These are phyloP conservation scores for Isichthys henryi DNA, from an alignment of 2,113 vertebrate species.

Conservation along the genomic window DNA sequence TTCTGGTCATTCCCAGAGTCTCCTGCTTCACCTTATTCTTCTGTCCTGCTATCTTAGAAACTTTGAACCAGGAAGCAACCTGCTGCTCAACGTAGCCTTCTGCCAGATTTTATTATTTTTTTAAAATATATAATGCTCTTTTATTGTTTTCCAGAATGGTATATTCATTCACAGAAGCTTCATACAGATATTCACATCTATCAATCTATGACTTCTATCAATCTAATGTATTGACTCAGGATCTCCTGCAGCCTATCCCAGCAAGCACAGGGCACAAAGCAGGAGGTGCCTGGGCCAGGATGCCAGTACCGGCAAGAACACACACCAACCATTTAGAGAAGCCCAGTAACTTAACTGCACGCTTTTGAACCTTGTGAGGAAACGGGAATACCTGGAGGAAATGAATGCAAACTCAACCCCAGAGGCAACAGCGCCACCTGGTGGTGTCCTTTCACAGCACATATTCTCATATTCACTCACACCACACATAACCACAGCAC, in stretches of 20 bases:
- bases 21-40: too few relatives aligned
- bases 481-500: neutral
- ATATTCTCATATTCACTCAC: neutral
- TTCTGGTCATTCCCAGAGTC: too few relatives aligned
- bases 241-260: neutral
- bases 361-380: neutral
- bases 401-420: neutral
- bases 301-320: neutral
- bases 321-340: neutral
- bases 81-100: too few relatives aligned
- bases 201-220: neutral
- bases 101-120: too few relatives aligned
- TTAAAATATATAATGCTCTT: too few relatives aligned
- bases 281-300: neutral
- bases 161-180: neutral
- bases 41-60: too few relatives aligned
- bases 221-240: neutral
- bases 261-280: neutral
- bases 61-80: too few relatives aligned
- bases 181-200: too few relatives aligned
- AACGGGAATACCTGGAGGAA: neutral
- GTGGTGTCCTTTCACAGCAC: neutral
- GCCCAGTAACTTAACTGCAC: neutral
- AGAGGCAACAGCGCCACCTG: neutral
- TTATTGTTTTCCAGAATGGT: neutral